Evolutionary conservation across 2,888 invertebrate genomes (phyloP).

Genomic region (Nephrotoma flavescens): DNA sequence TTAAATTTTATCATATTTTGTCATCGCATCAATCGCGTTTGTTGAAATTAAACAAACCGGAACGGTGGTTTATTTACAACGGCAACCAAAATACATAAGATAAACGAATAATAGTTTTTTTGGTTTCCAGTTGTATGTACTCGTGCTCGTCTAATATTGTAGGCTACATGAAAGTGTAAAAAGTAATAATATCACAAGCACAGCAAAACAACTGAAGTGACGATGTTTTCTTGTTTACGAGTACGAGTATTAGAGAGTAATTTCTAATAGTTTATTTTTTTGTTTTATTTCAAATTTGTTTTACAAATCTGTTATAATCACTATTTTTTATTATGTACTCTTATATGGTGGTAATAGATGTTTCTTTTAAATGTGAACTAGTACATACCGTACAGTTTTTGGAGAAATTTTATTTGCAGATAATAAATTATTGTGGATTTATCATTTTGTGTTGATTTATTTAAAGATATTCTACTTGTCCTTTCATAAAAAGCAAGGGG

Average conservation of each 20-base stretch:
- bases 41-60: neutral
- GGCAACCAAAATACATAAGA: neutral
- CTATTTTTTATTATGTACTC: neutral
- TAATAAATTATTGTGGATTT: neutral
- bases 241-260: neutral
- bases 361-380: neutral
- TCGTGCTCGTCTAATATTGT: neutral
- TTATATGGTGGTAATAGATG: neutral
- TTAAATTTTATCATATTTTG: neutral
- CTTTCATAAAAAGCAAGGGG: too few species aligned
- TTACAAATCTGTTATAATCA: neutral
- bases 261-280: neutral
- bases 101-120: neutral
- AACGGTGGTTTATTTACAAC: neutral
- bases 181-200: neutral
- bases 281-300: neutral
- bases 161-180: neutral
- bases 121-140: neutral
- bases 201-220: neutral
- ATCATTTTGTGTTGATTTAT: too few species aligned
- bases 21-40: neutral
- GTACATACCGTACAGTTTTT: neutral
- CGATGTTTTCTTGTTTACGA: neutral
- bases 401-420: neutral
- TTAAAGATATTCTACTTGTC: too few species aligned